phyloP scores from a whole-genome alignment of 2,888 invertebrate species.

The Plagodis dolabraria region DNA sequence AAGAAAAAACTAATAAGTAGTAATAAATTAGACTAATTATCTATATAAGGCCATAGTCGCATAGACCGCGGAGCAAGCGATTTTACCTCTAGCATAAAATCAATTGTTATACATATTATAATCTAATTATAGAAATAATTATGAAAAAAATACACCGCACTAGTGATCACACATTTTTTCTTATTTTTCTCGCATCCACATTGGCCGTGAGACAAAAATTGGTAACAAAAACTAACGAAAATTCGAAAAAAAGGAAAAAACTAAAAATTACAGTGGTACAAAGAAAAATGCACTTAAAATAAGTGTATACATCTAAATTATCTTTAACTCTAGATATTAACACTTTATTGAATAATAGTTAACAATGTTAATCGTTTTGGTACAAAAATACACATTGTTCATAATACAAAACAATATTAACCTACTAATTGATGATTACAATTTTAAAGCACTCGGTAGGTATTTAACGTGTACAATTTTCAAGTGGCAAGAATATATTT shows the following conservation, averaged over 20 bases:
- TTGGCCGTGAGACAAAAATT: conserved; percentile 24
- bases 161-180: background rate
- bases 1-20: conserved; percentile 27
- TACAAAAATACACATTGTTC: conserved; percentile 66
- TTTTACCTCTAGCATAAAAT: conserved; percentile 6
- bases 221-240: conserved; percentile 44
- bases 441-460: conserved; percentile 29
- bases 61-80: conserved; percentile 33
- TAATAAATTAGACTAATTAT: conserved; percentile 50
- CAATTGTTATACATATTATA: too few relatives aligned
- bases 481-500: conserved; percentile 18
- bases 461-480: conserved; percentile 12
- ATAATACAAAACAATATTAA: conserved; percentile 53
- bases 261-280: conserved; percentile 29
- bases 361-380: conserved; percentile 52
- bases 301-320: conserved; percentile 37
- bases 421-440: conserved; percentile 12
- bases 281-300: conserved; percentile 45
- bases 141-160: too few relatives aligned
- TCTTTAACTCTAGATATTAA: conserved; percentile 39
- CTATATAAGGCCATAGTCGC: conserved; percentile 33
- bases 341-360: conserved; percentile 38
- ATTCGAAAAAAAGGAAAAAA: background rate
- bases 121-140: too few relatives aligned
- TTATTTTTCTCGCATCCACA: conserved; percentile 3